Conservation (phyloP, 2,797 vertebrate species). For the Rhinophrynus dorsalis region DNA sequence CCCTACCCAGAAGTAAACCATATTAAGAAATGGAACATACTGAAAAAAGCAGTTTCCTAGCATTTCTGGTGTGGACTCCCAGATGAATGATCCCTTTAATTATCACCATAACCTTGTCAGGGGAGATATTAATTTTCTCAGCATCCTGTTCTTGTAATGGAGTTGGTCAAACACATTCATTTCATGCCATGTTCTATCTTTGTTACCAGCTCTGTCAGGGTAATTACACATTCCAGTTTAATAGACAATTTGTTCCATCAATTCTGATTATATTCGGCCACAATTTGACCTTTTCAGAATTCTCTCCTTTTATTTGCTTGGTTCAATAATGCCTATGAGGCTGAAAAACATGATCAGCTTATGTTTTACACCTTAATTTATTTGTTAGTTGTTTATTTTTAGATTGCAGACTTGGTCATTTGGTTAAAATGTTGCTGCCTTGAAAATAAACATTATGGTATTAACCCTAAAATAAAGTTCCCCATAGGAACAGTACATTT, state of each 20-base stretch:
- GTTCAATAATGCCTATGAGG: not conserved
- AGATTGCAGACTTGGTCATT: not conserved
- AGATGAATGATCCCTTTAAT: not conserved
- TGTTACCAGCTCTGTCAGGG: constrained; percentile 19
- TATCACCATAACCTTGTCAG: constrained; percentile 9
- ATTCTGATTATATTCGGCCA: constrained; percentile 29
- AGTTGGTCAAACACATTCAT: constrained; percentile 21
- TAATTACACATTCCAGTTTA: constrained; percentile 37
- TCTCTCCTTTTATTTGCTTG: constrained; percentile 6
- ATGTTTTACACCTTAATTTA: not conserved
- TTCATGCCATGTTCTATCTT: constrained; percentile 15
- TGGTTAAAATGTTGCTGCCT: not conserved
- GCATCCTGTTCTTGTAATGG: not conserved
- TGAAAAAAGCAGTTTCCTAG: too few species aligned
- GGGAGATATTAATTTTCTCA: constrained; percentile 9
- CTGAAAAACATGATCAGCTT: not conserved
- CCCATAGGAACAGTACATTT: too few species aligned
- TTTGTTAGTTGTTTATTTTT: not conserved
- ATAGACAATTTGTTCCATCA: constrained; percentile 38
- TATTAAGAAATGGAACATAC: too few species aligned
- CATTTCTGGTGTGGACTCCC: too few species aligned
- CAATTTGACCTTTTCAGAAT: constrained; percentile 36
- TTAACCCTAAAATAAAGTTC: too few species aligned
- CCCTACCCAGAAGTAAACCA: too few species aligned
- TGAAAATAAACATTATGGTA: not conserved